Conservation (phyloP, 2,888 invertebrate genomes). For the Lasioglossum morio region DNA sequence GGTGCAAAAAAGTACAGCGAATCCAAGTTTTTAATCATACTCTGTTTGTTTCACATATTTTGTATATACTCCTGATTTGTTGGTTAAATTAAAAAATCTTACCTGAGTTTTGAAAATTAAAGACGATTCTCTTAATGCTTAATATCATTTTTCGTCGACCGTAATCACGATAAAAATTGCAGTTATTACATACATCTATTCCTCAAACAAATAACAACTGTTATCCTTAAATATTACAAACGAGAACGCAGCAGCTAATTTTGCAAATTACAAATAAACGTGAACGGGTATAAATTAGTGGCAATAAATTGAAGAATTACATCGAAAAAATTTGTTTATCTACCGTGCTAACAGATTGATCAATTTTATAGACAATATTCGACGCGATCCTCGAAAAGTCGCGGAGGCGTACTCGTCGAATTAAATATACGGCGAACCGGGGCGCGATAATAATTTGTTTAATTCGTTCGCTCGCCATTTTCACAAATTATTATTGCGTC, state of each 20-base stretch:
- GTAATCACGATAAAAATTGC: neutral
- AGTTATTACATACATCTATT: neutral
- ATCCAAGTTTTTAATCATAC: neutral
- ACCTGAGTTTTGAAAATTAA: neutral
- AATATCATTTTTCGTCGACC: neutral
- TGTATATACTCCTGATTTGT: neutral
- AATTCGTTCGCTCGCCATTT: neutral
- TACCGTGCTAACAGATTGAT: neutral
- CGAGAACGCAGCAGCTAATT: neutral
- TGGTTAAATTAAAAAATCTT: neutral
- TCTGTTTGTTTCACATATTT: neutral
- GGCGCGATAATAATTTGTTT: constrained; percentile 6
- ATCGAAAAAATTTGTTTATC: neutral
- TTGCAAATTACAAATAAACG: neutral
- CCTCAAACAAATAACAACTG: neutral
- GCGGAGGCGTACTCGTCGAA: neutral
- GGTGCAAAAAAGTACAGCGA: neutral
- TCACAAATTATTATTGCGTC: constrained; percentile 1
- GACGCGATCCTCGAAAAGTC: neutral
- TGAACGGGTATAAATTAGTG: neutral
- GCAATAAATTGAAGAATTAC: neutral
- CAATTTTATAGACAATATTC: neutral
- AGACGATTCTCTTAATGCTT: neutral
- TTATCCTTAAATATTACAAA: neutral
- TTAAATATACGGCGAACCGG: neutral